Evolutionary conservation across 2,888 invertebrate genomes (phyloP).

Genomic region (Polietes domitor): DNA sequence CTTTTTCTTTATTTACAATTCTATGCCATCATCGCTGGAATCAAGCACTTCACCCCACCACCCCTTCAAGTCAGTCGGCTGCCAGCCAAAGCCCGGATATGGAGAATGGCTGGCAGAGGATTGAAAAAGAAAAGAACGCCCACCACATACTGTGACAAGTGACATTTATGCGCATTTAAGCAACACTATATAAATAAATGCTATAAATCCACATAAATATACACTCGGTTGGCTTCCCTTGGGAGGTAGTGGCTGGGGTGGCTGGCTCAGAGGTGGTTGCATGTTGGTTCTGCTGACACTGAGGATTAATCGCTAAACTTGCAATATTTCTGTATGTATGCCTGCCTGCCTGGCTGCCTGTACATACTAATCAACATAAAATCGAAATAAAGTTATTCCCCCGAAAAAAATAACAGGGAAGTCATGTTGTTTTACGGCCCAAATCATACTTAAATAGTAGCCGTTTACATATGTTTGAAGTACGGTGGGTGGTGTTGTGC

Average conservation of each 20-base stretch:
- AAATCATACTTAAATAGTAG: too few relatives aligned
- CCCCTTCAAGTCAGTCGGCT: background rate
- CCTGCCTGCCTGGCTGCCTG: too few relatives aligned
- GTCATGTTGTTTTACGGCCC: too few relatives aligned
- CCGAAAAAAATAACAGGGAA: background rate
- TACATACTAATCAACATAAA: constrained; percentile 20
- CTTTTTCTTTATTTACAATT: background rate
- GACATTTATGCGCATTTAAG: constrained; percentile 67
- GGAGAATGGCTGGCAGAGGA: constrained; percentile 6
- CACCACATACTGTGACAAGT: constrained; percentile 67
- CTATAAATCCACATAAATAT: constrained; percentile 16
- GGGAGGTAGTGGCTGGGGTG: background rate
- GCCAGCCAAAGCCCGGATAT: constrained; percentile 12
- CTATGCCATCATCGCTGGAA: too few relatives aligned
- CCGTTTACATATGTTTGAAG: too few relatives aligned
- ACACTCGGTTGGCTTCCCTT: background rate
- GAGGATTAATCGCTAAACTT: constrained; percentile 16
- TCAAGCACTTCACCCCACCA: background rate
- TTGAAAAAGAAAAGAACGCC: constrained; percentile 43
- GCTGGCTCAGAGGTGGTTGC: background rate
- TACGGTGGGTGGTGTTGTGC: too few relatives aligned
- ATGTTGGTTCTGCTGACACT: background rate
- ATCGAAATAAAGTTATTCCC: background rate
- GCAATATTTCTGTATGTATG: too few relatives aligned
- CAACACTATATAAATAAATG: constrained; percentile 52